Percentiles rank a stretch among this genome's conserved stretches.
These are phyloP conservation scores for Probosciger aterrimus DNA, from an alignment of 2,113 vertebrate species.

Conservation along the genomic window DNA sequence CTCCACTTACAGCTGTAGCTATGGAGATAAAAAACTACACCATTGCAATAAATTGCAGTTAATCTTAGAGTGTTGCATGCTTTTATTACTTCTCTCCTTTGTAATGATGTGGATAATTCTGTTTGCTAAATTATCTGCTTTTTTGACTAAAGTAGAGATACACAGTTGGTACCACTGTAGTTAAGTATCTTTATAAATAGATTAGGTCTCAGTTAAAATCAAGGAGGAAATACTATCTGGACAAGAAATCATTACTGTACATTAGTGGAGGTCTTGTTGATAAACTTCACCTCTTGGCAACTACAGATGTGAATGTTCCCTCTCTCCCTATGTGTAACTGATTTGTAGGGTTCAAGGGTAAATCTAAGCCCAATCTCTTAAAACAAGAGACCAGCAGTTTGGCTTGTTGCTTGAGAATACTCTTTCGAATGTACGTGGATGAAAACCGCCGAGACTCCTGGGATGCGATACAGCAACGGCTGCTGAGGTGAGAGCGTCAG, in stretches of 20 bases:
- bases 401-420: slow-evolving; percentile 92
- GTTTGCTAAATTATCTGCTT: background rate
- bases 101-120: background rate
- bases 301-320: background rate
- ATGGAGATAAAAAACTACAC: background rate
- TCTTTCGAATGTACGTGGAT: slow-evolving; percentile 94
- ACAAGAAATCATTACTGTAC: background rate
- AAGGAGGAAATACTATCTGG: background rate
- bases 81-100: background rate
- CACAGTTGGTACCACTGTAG: background rate
- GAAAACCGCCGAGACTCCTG: slow-evolving; percentile 82
- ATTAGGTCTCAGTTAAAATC: background rate
- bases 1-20: background rate
- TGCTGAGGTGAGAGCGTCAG: slow-evolving; percentile 83
- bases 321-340: background rate
- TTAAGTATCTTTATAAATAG: background rate
- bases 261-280: background rate
- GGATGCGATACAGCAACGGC: slow-evolving; percentile 86
- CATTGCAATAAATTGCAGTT: background rate
- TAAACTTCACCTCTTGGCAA: background rate
- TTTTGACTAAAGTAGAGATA: background rate
- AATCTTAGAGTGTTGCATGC: background rate
- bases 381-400: slow-evolving; percentile 99
- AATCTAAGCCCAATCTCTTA: slow-evolving; percentile 96
- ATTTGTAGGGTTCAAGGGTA: slow-evolving; percentile 92